Evolutionary conservation across 2,888 invertebrate species (phyloP).

Genomic region (Chironomus tentans): DNA sequence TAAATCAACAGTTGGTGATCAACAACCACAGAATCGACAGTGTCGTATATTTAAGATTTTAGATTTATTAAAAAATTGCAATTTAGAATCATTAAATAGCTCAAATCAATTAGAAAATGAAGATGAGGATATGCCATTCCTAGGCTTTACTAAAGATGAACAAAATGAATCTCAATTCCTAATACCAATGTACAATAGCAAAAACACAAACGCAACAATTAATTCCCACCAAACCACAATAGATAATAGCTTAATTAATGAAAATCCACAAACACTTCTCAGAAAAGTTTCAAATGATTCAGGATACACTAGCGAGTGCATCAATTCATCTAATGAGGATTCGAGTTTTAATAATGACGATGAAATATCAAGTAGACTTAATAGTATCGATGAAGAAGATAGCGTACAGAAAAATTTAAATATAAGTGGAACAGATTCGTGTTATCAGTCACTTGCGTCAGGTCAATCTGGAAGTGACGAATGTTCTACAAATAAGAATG

Average conservation of each 20-base stretch:
- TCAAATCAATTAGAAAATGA: background rate
- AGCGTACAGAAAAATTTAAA: background rate
- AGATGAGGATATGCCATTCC: background rate
- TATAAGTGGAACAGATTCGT: conserved; percentile 1
- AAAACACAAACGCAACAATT: background rate
- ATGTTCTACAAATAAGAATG: background rate
- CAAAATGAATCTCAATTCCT: conserved; percentile 6
- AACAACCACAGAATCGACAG: too few relatives aligned
- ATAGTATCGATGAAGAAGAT: background rate
- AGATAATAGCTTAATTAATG: background rate
- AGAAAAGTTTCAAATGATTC: conserved; percentile 7
- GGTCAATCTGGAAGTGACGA: background rate
- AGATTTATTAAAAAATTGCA: background rate
- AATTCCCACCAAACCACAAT: background rate
- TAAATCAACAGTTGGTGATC: background rate
- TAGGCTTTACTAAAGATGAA: background rate
- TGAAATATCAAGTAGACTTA: background rate
- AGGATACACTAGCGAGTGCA: background rate
- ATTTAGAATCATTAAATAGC: background rate
- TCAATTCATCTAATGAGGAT: background rate
- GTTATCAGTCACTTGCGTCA: background rate
- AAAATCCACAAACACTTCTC: background rate
- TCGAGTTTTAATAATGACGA: background rate
- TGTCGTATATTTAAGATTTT: background rate
- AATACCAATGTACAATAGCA: background rate